Conservation (phyloP, 2,113 vertebrate species). For the Eurystomus gularis region DNA sequence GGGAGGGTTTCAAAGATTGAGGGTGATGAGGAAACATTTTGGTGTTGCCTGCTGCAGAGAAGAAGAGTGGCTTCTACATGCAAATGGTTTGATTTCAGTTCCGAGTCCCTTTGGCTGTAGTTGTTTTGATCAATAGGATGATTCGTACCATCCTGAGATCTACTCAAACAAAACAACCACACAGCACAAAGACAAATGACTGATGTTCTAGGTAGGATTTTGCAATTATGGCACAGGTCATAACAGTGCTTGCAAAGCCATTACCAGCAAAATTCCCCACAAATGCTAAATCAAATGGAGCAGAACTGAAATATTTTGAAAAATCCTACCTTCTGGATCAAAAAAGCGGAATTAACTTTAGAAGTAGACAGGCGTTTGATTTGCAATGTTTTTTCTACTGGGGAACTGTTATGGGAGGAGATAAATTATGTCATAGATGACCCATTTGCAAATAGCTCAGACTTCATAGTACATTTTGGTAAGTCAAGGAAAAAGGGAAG, state of each 20-base stretch:
- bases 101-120: not conserved
- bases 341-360: not conserved
- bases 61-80: not conserved
- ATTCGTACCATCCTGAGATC: not conserved
- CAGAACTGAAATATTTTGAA: not conserved
- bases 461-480: not conserved
- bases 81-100: not conserved
- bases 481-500: not conserved
- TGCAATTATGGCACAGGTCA: not conserved
- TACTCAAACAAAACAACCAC: not conserved
- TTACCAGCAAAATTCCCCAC: not conserved
- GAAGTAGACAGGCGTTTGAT: not conserved
- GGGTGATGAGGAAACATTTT: not conserved
- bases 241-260: not conserved
- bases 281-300: not conserved
- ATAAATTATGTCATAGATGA: not conserved
- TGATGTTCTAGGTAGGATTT: not conserved
- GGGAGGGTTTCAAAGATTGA: not conserved
- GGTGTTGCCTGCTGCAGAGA: not conserved
- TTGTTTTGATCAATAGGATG: not conserved
- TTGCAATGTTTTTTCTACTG: not conserved
- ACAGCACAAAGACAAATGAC: accelerated
- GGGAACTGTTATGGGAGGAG: not conserved
- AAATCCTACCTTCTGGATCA: not conserved
- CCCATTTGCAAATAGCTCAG: not conserved